Evolutionary conservation across 2,113 vertebrate genomes (phyloP).

Genomic region (Anguilla rostrata): DNA sequence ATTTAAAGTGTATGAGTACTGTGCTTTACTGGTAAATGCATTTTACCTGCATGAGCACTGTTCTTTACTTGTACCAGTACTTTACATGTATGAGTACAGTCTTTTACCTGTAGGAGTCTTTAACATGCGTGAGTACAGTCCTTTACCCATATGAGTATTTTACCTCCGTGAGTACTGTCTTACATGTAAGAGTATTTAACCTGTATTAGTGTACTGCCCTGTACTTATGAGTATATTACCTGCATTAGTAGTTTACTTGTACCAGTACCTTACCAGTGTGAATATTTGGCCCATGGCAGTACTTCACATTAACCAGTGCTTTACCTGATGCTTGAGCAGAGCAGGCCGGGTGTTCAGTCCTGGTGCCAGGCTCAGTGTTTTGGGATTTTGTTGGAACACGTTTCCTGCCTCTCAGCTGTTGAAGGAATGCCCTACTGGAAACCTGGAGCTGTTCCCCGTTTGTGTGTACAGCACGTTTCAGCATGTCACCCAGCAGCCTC

Average conservation of each 20-base stretch:
- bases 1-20: too few species aligned
- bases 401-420: constrained; percentile 58
- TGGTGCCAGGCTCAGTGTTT: constrained; percentile 29
- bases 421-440: constrained; percentile 49
- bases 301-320: background rate
- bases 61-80: background rate
- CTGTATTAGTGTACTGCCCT: too few species aligned
- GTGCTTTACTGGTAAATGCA: background rate
- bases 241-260: too few species aligned
- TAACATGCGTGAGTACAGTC: too few species aligned
- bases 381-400: constrained; percentile 55
- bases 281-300: too few species aligned
- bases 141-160: too few species aligned
- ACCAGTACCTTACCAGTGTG: background rate
- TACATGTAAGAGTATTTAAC: too few species aligned
- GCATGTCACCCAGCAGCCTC: background rate
- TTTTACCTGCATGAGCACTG: background rate
- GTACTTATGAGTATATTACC: too few species aligned
- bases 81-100: too few species aligned
- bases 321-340: background rate
- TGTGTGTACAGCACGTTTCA: background rate
- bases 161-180: too few species aligned
- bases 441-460: constrained; percentile 30
- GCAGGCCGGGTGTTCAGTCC: background rate
- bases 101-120: too few species aligned